phyloP scores from a whole-genome alignment of 2,888 invertebrate genomes.

The Orchesella flavescens region DNA sequence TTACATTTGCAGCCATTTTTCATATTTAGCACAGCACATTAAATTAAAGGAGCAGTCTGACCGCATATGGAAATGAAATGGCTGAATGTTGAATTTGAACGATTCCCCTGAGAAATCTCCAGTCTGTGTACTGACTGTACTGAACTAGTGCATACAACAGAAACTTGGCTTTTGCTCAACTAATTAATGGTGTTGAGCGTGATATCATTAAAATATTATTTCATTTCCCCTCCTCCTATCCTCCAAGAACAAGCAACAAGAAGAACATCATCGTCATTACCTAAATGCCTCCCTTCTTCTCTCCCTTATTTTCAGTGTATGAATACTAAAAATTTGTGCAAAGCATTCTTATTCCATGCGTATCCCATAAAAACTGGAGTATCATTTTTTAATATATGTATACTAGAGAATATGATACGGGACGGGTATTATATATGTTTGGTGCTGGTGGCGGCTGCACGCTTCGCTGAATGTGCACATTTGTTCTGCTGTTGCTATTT shows the following conservation, averaged over 20 bases:
- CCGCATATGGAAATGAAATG: constrained; percentile 46
- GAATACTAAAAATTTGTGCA: background rate
- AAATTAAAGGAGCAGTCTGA: background rate
- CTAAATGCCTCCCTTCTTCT: background rate
- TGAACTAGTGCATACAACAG: too few species aligned
- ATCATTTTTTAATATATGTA: constrained; percentile 41
- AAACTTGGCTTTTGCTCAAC: constrained; percentile 24
- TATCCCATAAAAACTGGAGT: constrained; percentile 38
- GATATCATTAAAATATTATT: constrained; percentile 61
- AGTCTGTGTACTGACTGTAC: background rate
- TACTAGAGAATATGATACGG: too few species aligned
- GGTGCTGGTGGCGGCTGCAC: constrained; percentile 39
- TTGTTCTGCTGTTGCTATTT: background rate
- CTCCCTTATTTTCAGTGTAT: background rate
- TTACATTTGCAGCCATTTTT: too few species aligned
- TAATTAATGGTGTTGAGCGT: constrained; percentile 65
- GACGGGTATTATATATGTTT: background rate
- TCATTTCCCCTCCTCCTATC: constrained; percentile 29
- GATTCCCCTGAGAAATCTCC: constrained; percentile 54
- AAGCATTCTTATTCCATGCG: constrained; percentile 33
- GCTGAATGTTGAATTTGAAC: constrained; percentile 52
- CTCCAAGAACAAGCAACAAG: background rate
- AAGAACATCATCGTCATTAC: background rate
- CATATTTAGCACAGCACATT: too few species aligned
- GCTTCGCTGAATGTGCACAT: constrained; percentile 37